Conservation (phyloP, 2,797 vertebrate genomes). For the Coendou prehensilis region DNA sequence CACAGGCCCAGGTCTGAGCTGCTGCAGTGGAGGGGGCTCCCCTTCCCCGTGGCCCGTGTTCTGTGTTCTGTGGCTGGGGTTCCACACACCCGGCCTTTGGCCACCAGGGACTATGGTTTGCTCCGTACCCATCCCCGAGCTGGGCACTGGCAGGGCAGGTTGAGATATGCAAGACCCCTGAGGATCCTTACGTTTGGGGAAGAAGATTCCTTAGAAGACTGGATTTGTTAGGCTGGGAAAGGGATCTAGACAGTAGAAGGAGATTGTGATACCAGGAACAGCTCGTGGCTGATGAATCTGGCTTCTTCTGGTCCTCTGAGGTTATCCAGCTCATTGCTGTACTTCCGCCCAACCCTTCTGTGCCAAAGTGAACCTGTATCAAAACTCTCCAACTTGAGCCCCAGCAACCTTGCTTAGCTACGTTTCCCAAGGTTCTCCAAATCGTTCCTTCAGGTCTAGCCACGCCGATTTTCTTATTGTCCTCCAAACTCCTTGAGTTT, state of each 20-base stretch:
- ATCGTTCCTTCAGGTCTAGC: neutral
- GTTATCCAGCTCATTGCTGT: neutral
- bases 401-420: neutral
- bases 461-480: neutral
- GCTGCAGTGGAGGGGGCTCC: fast-evolving
- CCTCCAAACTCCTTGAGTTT: neutral
- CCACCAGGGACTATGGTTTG: neutral
- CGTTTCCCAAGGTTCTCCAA: neutral
- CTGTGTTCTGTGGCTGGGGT: neutral
- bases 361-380: neutral
- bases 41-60: neutral
- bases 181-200: neutral
- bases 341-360: neutral
- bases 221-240: neutral
- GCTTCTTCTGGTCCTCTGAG: neutral
- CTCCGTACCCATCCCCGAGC: neutral
- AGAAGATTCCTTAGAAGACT: neutral
- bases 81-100: neutral
- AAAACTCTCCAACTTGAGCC: neutral
- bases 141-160: neutral
- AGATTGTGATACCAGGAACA: neutral
- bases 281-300: neutral
- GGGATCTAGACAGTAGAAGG: neutral
- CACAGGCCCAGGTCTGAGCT: fast-evolving
- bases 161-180: neutral